A percentile compares a stretch with the other conserved stretches of the same genome.
These are phyloP conservation scores for Dasyornis broadbenti DNA, from an alignment of 2,113 vertebrate species.

Conservation along the genomic window DNA sequence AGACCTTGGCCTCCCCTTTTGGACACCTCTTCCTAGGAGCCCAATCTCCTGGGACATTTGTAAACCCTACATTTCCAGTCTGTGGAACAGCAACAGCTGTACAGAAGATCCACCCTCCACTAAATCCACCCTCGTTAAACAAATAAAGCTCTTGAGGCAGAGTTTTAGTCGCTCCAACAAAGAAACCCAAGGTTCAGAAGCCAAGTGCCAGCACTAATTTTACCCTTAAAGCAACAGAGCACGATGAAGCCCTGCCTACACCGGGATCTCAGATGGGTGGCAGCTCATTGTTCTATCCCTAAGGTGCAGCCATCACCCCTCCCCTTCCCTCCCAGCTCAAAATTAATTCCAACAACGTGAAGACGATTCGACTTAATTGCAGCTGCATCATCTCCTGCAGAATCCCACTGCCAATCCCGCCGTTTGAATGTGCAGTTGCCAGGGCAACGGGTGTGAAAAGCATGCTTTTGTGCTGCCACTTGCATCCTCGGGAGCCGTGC, in stretches of 20 bases:
- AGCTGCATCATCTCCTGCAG: neutral
- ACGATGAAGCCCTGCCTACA: neutral
- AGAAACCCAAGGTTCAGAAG: neutral
- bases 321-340: neutral
- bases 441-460: neutral
- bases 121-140: neutral
- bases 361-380: slow-evolving; percentile 26
- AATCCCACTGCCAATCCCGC: neutral
- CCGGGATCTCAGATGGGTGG: neutral
- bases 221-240: neutral
- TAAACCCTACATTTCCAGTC: neutral
- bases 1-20: neutral
- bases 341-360: neutral
- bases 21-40: neutral
- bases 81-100: accelerated
- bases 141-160: neutral
- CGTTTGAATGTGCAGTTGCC: neutral
- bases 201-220: neutral
- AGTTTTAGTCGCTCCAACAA: neutral
- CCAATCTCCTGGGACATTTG: accelerated
- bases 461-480: neutral
- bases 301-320: neutral
- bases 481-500: slow-evolving; percentile 15
- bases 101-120: neutral
- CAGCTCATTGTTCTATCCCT: neutral